Evolutionary conservation across 2,113 vertebrate genomes (phyloP).

Genomic region (Semnornis frantzii): DNA sequence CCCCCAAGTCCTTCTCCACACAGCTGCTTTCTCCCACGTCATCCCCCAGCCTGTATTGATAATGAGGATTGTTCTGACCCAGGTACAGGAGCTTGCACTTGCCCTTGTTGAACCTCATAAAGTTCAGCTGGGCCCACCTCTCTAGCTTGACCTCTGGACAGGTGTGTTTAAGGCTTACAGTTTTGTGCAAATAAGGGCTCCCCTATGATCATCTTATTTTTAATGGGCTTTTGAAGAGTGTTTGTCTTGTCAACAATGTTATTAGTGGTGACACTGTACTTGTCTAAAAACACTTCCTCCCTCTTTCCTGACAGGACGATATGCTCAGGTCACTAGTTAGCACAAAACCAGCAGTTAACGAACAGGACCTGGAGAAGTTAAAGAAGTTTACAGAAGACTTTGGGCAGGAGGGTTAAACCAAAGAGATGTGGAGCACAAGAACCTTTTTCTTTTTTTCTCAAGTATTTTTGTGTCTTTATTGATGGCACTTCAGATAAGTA

Average conservation of each 20-base stretch:
- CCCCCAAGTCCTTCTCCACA: too few relatives aligned
- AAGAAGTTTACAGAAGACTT: constrained; percentile 99
- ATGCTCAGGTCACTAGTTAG: constrained; percentile 87
- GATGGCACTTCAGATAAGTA: constrained; percentile 66
- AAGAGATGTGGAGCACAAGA: constrained; percentile 24
- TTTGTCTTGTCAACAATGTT: neutral
- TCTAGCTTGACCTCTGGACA: neutral
- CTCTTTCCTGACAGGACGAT: constrained; percentile 78
- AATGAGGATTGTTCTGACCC: too few relatives aligned
- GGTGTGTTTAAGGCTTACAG: neutral
- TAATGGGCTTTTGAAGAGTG: neutral
- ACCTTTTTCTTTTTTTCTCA: constrained; percentile 23
- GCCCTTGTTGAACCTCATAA: too few relatives aligned
- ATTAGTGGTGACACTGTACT: neutral
- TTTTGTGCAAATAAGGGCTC: neutral
- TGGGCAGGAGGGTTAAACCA: constrained; percentile 94
- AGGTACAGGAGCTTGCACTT: too few relatives aligned
- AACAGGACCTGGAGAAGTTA: constrained; percentile 92
- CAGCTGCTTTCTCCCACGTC: too few relatives aligned
- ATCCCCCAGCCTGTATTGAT: too few relatives aligned
- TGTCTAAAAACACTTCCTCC: neutral
- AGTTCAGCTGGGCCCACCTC: too few relatives aligned
- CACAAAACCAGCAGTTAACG: constrained; percentile 97
- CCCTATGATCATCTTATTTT: neutral
- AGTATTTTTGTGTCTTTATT: constrained; percentile 56